A percentile compares a stretch with the other conserved stretches of the same genome.
phyloP scores from a whole-genome alignment of 2,888 invertebrate species.

The Drosophila infuscata region DNA sequence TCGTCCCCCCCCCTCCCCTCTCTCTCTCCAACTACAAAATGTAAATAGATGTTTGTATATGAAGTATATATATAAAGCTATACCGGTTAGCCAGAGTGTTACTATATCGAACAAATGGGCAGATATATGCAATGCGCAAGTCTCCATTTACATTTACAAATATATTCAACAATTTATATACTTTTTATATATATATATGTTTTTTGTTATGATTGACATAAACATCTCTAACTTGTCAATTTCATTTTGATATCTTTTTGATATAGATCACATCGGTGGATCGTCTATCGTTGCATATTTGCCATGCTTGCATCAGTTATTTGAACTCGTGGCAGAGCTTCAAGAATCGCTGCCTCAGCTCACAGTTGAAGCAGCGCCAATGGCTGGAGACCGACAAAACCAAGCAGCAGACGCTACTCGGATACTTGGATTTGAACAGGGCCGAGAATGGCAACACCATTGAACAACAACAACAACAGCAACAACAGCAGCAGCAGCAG shows the following conservation, averaged over 20 bases:
- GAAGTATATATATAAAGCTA: not conserved
- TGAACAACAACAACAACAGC: slow-evolving; percentile 36
- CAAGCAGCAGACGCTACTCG: slow-evolving; percentile 55
- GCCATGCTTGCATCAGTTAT: slow-evolving; percentile 85
- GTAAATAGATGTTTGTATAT: not conserved
- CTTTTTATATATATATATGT: no score
- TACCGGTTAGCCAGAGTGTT: not conserved
- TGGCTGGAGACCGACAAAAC: slow-evolving; percentile 81
- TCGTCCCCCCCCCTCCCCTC: not conserved
- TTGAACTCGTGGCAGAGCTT: slow-evolving; percentile 85
- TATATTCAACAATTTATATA: not conserved
- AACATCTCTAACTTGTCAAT: not conserved
- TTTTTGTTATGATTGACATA: not conserved
- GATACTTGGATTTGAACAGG: slow-evolving; percentile 67
- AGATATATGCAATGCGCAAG: not conserved
- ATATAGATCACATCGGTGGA: slow-evolving; percentile 82
- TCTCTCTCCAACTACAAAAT: not conserved
- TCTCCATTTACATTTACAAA: not conserved
- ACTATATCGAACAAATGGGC: not conserved
- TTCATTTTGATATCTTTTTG: not conserved
- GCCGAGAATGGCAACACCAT: slow-evolving; percentile 62
- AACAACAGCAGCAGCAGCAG: slow-evolving; percentile 51
- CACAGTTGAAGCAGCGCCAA: slow-evolving; percentile 84
- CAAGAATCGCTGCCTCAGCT: slow-evolving; percentile 84
- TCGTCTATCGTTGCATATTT: slow-evolving; percentile 83